Conservation (phyloP, 2,113 vertebrate species). For the Leiothrix lutea region DNA sequence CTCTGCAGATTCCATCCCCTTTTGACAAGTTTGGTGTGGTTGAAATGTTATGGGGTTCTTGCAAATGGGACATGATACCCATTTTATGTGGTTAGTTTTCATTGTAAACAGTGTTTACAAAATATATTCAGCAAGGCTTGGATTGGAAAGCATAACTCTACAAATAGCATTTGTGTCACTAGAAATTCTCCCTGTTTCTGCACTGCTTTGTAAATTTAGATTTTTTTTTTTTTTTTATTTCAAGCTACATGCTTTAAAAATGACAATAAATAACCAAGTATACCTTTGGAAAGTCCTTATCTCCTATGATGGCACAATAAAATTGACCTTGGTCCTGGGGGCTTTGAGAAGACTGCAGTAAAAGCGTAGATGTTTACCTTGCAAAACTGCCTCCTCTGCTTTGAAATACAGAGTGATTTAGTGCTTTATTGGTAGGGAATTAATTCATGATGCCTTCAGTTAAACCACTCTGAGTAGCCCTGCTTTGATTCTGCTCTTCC, state of each 20-base stretch:
- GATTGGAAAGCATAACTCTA: background rate
- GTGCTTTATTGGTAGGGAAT: background rate
- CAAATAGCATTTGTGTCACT: background rate
- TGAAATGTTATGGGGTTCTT: background rate
- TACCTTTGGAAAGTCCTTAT: background rate
- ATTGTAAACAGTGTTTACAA: background rate
- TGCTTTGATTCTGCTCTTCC: background rate
- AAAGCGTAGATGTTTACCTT: background rate
- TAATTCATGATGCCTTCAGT: background rate
- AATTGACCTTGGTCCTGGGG: background rate
- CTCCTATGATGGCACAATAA: background rate
- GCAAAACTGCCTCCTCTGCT: background rate
- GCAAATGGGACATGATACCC: accelerated
- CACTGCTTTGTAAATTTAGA: background rate
- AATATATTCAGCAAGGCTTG: background rate
- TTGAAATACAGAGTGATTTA: background rate
- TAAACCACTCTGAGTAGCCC: background rate
- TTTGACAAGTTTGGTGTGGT: background rate
- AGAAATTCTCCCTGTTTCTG: background rate
- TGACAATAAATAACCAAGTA: background rate
- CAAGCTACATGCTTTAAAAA: background rate
- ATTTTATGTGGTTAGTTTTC: background rate
- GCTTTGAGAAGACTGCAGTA: background rate
- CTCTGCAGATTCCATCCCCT: background rate
- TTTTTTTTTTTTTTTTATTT: background rate